Base-by-base conservation (phyloP, 2,113 vertebrate species). In the Pardalotus punctatus region DNA sequence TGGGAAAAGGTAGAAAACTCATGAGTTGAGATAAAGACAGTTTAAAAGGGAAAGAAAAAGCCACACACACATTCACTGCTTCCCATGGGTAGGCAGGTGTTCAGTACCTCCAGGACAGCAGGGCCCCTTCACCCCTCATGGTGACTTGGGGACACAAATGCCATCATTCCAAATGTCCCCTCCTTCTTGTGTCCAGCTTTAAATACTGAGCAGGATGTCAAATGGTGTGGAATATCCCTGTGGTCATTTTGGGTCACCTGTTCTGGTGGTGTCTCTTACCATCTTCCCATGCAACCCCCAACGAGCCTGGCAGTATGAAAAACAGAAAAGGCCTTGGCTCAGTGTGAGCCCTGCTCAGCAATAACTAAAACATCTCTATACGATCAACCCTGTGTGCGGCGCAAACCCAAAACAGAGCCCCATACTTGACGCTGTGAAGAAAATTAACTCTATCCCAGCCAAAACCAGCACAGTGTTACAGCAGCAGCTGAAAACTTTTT, bases 231-330 rank as follows among this genome's bases (percentile, higher is more conserved):
- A 48, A 66, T 74, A 29, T 20, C 3, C 14, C 35, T 65, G 29
- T 56, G 58, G n/a, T 4, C 35, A 24, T 12, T 29, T 40, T 29
- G 42, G 35, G 10, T 65, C 50, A n/a, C 29, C 7, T n/a, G 16
- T 4, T 4, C 35, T 24, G 20, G 5, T 29, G 48, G 24, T 29
- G 35, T 40, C 5, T 35, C 60, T 10, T 29, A 19, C n/a, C 24
- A 13, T n/a, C 29, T 15, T 57, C n/a, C 29, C n/a, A n/a, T n/a
- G n/a, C n/a, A n/a, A n/a, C n/a, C n/a, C n/a, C n/a, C n/a, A n/a
- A n/a, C n/a, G n/a, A n/a, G n/a, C 11, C 2, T 31, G 31, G 10
- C 20, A 48, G 19, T 35, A 21, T 0, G 0, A 42, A 35, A 50
- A 48, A 10, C 29, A 66, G 61, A 13, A 57, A 25, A 57, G 16